Conservation (phyloP, 2,797 vertebrate species). For the Acestrorhynchus altus region DNA sequence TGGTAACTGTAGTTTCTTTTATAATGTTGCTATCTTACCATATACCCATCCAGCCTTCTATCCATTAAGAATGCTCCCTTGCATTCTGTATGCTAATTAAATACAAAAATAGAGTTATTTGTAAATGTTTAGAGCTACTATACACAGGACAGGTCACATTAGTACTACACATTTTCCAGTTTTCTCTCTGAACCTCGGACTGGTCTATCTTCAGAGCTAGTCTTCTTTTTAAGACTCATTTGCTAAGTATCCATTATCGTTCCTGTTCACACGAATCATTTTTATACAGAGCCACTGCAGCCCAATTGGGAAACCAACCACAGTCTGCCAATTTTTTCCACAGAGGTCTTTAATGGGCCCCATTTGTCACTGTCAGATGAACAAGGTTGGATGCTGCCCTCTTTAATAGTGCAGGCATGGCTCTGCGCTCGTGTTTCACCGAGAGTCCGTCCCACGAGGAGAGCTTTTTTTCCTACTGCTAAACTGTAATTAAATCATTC, state of each 20-base stretch:
- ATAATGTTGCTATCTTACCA: not conserved
- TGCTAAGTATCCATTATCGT: conserved; percentile 42
- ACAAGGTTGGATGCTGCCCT: conserved; percentile 54
- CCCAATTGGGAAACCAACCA: conserved; percentile 45
- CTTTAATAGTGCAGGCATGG: conserved; percentile 57
- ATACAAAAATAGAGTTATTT: too few relatives aligned
- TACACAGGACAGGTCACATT: not conserved
- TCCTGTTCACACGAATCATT: conserved; percentile 48
- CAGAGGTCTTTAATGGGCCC: conserved; percentile 60
- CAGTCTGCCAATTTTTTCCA: conserved; percentile 59
- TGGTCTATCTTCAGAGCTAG: conserved; percentile 17
- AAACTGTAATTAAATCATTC: conserved; percentile 62
- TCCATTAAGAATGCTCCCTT: too few relatives aligned
- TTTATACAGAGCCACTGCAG: conserved; percentile 31
- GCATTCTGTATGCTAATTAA: too few relatives aligned
- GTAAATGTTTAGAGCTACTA: not conserved
- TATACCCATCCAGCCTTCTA: too few relatives aligned
- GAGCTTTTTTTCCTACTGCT: conserved; percentile 51
- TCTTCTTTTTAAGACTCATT: conserved; percentile 33
- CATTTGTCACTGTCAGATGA: conserved; percentile 64
- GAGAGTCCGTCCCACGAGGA: conserved; percentile 58
- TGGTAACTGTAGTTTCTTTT: too few relatives aligned
- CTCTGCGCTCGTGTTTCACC: conserved; percentile 53
- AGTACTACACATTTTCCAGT: not conserved
- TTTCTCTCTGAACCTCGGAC: not conserved